A percentile compares a stretch with the other conserved stretches of the same genome.
phyloP scores from a whole-genome alignment of 2,888 invertebrate species.

The Xanthia togata region DNA sequence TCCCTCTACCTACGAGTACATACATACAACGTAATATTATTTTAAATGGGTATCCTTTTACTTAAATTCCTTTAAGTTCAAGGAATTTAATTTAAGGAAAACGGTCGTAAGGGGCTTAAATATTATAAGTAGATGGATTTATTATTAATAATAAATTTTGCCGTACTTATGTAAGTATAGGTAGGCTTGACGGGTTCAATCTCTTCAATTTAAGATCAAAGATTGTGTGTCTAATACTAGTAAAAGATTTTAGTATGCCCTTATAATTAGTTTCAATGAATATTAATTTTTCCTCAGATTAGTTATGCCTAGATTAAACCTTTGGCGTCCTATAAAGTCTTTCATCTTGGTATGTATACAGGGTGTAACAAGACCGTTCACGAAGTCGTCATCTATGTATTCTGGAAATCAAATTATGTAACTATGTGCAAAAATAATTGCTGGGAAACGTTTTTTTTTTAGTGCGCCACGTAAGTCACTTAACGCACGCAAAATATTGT shows the following conservation, averaged over 20 bases:
- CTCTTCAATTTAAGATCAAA: background rate
- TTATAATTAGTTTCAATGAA: background rate
- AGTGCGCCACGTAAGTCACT: no score
- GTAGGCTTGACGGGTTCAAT: background rate
- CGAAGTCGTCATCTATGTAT: no score
- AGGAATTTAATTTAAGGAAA: constrained; percentile 22
- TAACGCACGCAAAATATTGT: background rate
- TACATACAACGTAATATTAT: constrained; percentile 8
- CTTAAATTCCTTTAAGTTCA: background rate
- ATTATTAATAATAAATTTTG: constrained; percentile 15
- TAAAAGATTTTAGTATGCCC: background rate
- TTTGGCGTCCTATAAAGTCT: background rate
- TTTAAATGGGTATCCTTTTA: constrained; percentile 13
- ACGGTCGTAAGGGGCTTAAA: constrained; percentile 6
- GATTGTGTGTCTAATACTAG: background rate
- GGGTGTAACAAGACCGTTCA: no score
- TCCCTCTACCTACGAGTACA: background rate
- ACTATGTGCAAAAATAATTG: no score
- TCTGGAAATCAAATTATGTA: no score
- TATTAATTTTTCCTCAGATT: background rate
- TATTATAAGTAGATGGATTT: background rate
- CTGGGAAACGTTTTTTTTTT: no score
- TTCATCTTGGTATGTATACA: background rate
- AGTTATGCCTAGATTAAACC: no score
- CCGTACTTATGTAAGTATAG: background rate